phyloP scores from a whole-genome alignment of 2,888 invertebrate species.

The Polyploca ridens region DNA sequence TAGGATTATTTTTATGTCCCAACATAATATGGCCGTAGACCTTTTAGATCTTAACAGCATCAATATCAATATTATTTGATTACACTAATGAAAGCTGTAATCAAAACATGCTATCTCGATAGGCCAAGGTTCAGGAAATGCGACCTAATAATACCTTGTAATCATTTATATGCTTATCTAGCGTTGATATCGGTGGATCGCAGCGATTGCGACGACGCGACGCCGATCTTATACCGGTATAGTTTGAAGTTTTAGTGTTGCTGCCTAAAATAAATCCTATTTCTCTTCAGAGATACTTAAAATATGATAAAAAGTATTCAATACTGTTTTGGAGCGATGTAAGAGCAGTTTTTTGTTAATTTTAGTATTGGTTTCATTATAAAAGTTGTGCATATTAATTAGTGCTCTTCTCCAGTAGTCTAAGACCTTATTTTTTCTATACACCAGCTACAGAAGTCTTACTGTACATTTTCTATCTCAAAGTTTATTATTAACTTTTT shows the following conservation, averaged over 20 bases:
- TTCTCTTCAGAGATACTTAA: too few species aligned
- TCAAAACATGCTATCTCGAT: not conserved
- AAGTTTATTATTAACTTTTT: not conserved
- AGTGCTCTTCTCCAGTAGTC: too few species aligned
- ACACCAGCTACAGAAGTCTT: not conserved
- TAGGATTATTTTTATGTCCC: not conserved
- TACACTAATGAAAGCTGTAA: not conserved
- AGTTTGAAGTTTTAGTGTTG: not conserved
- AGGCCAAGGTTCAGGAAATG: not conserved
- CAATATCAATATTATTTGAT: not conserved
- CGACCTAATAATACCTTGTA: conserved; percentile 1
- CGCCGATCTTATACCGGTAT: not conserved
- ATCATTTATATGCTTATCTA: conserved; percentile 1
- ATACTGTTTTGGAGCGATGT: too few species aligned
- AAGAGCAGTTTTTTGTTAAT: too few species aligned
- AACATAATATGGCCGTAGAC: too few species aligned
- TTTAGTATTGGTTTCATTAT: too few species aligned
- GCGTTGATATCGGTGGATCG: not conserved
- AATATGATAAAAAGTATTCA: too few species aligned
- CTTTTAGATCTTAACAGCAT: not conserved
- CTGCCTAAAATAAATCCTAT: too few species aligned
- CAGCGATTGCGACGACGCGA: not conserved
- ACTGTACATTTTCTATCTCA: not conserved
- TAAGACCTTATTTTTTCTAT: too few species aligned
- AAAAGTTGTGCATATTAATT: too few species aligned